Conservation (phyloP, 2,113 vertebrate species). For the Protobothrops mucrosquamatus region DNA sequence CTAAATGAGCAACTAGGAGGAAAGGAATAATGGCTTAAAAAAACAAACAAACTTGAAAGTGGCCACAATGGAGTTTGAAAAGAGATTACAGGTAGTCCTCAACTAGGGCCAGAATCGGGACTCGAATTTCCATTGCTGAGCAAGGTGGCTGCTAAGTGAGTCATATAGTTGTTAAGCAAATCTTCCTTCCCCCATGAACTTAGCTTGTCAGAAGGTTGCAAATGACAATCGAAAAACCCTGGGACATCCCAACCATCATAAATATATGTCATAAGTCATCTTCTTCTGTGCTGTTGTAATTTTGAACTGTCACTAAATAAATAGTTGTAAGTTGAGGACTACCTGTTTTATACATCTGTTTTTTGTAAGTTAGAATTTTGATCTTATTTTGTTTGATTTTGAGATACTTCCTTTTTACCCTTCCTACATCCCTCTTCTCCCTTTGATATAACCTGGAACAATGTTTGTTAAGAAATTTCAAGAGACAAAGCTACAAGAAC, state of each 20-base stretch:
- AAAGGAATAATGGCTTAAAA: constrained; percentile 10
- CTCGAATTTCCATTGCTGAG: neutral
- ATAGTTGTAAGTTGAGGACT: no score
- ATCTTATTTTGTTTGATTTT: neutral
- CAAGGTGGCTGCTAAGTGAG: neutral
- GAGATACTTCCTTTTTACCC: no score
- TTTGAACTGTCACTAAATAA: no score
- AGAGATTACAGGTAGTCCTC: neutral
- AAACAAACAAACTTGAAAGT: neutral
- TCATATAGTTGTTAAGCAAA: neutral
- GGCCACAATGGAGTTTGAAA: constrained; percentile 2
- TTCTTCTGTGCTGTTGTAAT: no score
- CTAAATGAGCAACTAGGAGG: constrained; percentile 25
- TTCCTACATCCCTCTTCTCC: neutral
- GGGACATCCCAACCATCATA: no score
- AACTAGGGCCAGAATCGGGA: neutral
- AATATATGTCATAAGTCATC: no score
- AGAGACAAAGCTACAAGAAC: constrained; percentile 32
- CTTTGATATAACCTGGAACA: neutral
- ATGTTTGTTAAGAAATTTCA: constrained; percentile 42
- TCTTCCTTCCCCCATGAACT: neutral
- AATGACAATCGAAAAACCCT: neutral
- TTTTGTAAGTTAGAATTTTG: constrained; percentile 5
- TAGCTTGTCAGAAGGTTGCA: neutral
- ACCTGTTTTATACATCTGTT: constrained; percentile 4